A percentile compares a stretch with the other conserved stretches of the same genome.
Evolutionary conservation across 2,888 invertebrate species (phyloP).

Genomic region (Caenorhabditis imperialis): DNA sequence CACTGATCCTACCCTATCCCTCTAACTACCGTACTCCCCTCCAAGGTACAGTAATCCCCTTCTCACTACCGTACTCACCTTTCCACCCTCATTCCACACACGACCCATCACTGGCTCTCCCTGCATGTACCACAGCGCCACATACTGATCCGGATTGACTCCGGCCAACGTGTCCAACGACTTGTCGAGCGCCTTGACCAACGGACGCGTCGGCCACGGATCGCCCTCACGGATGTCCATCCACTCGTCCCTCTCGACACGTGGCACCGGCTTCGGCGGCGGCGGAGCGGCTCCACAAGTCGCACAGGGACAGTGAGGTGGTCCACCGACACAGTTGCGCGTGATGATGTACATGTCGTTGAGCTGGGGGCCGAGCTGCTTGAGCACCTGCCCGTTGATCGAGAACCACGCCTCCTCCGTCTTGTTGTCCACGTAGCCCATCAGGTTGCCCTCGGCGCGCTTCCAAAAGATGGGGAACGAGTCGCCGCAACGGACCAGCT

Average conservation of each 20-base stretch:
- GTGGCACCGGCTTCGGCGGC: constrained; percentile 32
- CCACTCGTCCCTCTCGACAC: constrained; percentile 73
- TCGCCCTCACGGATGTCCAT: constrained; percentile 71
- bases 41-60: too few species aligned
- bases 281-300: constrained; percentile 24
- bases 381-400: constrained; percentile 55
- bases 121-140: constrained; percentile 73
- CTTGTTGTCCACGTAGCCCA: constrained; percentile 70
- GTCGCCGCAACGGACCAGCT: constrained; percentile 72
- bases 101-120: constrained; percentile 75
- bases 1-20: too few species aligned
- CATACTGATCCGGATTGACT: constrained; percentile 71
- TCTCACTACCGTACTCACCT: constrained; percentile 39
- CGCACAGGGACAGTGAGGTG: constrained; percentile 40
- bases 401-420: constrained; percentile 71
- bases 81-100: constrained; percentile 72
- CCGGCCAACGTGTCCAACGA: constrained; percentile 69
- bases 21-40: too few species aligned
- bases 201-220: constrained; percentile 62
- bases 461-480: constrained; percentile 73
- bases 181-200: constrained; percentile 64
- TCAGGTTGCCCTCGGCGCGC: constrained; percentile 43
- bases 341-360: constrained; percentile 70
- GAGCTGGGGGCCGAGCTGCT: constrained; percentile 60
- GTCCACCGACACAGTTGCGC: constrained; percentile 65